Evolutionary conservation across 2,113 vertebrate species (phyloP).

Genomic region (Chamaetylas fuelleborni): DNA sequence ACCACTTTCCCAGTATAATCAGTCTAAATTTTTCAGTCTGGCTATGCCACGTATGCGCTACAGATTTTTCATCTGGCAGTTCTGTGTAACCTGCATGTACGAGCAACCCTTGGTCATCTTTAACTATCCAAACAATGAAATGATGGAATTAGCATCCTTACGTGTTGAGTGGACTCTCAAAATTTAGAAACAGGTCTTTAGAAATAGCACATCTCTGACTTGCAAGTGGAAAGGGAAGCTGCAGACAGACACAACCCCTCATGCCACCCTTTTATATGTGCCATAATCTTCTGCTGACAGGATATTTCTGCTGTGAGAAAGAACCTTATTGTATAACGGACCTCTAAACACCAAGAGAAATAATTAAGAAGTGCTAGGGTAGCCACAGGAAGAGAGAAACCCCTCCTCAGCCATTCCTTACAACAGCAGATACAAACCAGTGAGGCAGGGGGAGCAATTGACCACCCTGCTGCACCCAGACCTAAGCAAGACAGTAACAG

Average conservation of each 20-base stretch:
- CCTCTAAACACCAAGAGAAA: not conserved
- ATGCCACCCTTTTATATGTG: not conserved
- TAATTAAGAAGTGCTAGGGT: not conserved
- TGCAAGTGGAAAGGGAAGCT: not conserved
- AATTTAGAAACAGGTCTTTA: not conserved
- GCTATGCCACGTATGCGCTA: fast-evolving
- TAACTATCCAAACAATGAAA: not conserved
- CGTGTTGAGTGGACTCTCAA: not conserved
- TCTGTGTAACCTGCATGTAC: not conserved
- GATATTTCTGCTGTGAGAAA: not conserved
- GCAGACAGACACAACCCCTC: not conserved
- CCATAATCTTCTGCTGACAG: not conserved
- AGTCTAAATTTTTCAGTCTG: not conserved
- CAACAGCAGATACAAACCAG: not conserved
- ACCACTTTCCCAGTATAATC: not conserved
- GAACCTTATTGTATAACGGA: not conserved
- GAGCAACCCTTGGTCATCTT: not conserved
- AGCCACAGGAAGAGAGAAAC: not conserved
- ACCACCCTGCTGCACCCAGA: not conserved
- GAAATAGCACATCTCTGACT: not conserved
- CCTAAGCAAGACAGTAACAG: not conserved
- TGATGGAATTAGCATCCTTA: not conserved
- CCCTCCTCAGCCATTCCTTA: not conserved
- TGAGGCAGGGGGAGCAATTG: not conserved
- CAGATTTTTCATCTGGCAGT: not conserved